Evolutionary conservation across 2,797 vertebrate species (phyloP).

Genomic region (Mareca penelope): DNA sequence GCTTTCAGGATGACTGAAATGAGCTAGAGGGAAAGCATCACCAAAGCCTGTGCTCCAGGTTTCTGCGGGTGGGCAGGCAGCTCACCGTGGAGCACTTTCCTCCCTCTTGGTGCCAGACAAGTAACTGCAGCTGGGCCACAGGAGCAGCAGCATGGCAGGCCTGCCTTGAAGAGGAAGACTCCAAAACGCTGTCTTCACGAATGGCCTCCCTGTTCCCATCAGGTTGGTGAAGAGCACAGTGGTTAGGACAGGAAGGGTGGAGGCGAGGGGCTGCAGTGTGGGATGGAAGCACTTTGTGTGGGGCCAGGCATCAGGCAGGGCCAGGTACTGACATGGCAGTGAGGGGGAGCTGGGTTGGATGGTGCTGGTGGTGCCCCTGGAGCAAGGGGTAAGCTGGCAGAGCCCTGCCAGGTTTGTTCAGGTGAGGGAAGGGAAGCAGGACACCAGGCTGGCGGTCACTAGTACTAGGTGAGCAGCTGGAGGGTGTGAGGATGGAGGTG

Average conservation of each 20-base stretch:
- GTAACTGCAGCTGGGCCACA: background rate
- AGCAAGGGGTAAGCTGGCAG: accelerated
- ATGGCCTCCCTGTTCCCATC: accelerated
- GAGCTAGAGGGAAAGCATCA: background rate
- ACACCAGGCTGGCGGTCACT: background rate
- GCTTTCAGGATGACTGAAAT: background rate
- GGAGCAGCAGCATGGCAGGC: accelerated
- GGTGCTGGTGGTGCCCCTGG: accelerated
- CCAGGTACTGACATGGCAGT: accelerated
- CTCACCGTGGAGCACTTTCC: background rate
- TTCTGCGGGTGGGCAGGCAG: background rate
- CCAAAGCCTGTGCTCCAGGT: background rate
- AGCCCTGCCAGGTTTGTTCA: background rate
- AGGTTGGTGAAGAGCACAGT: background rate
- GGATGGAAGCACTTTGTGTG: background rate
- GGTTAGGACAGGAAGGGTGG: accelerated
- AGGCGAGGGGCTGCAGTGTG: accelerated
- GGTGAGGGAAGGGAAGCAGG: background rate
- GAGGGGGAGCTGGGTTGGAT: accelerated
- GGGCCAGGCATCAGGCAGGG: background rate
- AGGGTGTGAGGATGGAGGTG: background rate
- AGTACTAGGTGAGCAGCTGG: background rate
- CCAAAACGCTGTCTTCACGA: background rate
- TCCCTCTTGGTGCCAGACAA: background rate
- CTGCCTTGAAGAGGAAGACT: background rate